Evolutionary conservation across 1,140 invertebrate species (phyloP), one percentile per base, ranked within the genome.

Genomic region (Stenopsyche tienmushanensis): DNA sequence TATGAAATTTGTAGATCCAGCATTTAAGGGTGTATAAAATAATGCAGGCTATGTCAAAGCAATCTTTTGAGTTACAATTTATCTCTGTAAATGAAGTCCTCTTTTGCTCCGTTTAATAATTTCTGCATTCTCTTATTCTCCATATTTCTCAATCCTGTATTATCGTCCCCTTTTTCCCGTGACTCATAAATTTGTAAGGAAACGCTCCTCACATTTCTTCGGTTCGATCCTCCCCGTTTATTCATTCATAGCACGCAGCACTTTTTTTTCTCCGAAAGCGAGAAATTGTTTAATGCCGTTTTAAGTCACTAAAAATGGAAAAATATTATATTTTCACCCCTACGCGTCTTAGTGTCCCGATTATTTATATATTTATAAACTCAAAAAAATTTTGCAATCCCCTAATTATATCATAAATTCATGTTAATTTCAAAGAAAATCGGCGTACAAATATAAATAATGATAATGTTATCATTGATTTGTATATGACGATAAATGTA

Each of bases 231-330:
- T 47, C 8, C 17, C 44, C 18, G 44, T 18, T 47, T 47, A 47
- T 47, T 47, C 44, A 47, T 47, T 47, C 44, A 47, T 47, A 5
- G 44, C 44, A 47, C 44, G 44, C 10, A 18, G 44, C 8, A 47
- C 44, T 18, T 18, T 15, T 20, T 15, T 5, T 15, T 5, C 44
- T 13, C 17, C 17, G 8, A 47, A 15, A 15, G 44, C 7, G 44
- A 15, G 44, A 47, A 47, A 47, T 47, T 47, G 44, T 47, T 9
- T 47, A 47, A 47, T 47, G 18, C 44, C 7, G 17, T 47, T 47
- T 20, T 8, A 47, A 47, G 44, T 47, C 17, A 20, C 44, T 47
- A 18, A 47, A 8, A 13, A 47, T 47, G 10, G 44, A 47, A 15
- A 47, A 8, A 47, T 47, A 47, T 20, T 47, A 8, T 15, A 8